Evolutionary conservation across 2,888 invertebrate genomes (phyloP), one percentile per base, ranked within the genome.

Genomic region (Andrena chrysosceles): DNA sequence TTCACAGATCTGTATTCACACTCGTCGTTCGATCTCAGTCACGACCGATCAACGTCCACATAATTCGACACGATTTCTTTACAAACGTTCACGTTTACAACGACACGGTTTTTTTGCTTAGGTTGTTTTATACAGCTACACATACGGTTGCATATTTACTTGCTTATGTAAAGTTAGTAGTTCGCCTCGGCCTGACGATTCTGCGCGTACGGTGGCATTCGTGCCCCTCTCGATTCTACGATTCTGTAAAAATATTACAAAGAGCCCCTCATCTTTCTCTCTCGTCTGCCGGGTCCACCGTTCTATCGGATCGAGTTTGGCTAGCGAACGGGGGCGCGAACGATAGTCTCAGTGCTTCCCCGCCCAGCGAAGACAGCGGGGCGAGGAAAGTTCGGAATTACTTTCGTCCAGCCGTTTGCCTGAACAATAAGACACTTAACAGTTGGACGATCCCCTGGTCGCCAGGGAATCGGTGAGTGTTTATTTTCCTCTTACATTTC

Each of bases 341-440:
- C 56, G 31, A 64, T 59, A 69, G 63, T 35, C 63, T 48, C 75
- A 48, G 54, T 62, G 52, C 49, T 52, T 64, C 29, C 35, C 26
- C 56, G 49, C 49, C 54, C 23, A 5, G 73, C 54, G 49, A 70
- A 73, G 54, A 54, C 33, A 68, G 48, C 62, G 68, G 72, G 72
- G 62, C 76, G 77, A 81, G 67, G 76, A 78, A 83, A 26, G 63
- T 56, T 86, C 87, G 42, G 16, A 42, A 16, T 42, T 89, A 90
- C 85, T 90, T 91, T 90, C 89, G 89, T 91, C 92, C 92, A 93
- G 92, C 91, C 90, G 90, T 87, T 91, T 91, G 90, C 91, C 91
- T 89, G 92, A 93, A 93, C 93, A 92, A 93, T 93, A 93, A 93
- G 93, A 93, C 93, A 93, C 93, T 93, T 92, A 93, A 93, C 92